Conservation (phyloP, 2,113 vertebrate species). For the Aspiorhynchus laticeps region DNA sequence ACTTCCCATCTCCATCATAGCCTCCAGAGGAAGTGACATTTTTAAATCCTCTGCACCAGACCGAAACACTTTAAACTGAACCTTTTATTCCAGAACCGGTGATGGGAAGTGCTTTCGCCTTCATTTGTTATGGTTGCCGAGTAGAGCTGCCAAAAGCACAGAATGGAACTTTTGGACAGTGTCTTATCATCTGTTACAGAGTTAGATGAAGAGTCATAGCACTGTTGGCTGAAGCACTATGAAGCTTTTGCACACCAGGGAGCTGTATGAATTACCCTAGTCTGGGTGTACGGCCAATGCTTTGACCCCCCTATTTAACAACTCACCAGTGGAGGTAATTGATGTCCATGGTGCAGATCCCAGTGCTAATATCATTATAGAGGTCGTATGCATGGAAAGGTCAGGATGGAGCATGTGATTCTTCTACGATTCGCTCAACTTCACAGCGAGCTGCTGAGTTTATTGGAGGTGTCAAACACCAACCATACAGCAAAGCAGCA, state of each 20-base stretch:
- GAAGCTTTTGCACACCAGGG: constrained; percentile 37
- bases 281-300: constrained; percentile 43
- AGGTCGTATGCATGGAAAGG: constrained; percentile 52
- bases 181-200: constrained; percentile 44
- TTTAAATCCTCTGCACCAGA: constrained; percentile 21
- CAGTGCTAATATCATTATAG: constrained; percentile 53
- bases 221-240: constrained; percentile 35
- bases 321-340: constrained; percentile 51
- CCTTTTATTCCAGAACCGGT: neutral
- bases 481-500: constrained; percentile 13
- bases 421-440: constrained; percentile 27
- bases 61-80: constrained; percentile 26
- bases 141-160: constrained; percentile 50
- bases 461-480: constrained; percentile 36
- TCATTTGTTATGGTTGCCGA: constrained; percentile 47
- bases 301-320: constrained; percentile 55
- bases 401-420: constrained; percentile 32
- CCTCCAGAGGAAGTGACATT: constrained; percentile 1
- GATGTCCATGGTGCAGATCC: constrained; percentile 51
- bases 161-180: constrained; percentile 52
- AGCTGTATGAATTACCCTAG: constrained; percentile 51
- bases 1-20: neutral
- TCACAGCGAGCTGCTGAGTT: constrained; percentile 41
- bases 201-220: constrained; percentile 51
- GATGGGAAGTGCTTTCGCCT: constrained; percentile 13